Evolutionary conservation across 1,140 invertebrate genomes (phyloP), one percentile per base, ranked within the genome.

Genomic region (Xylocopa sonorina): DNA sequence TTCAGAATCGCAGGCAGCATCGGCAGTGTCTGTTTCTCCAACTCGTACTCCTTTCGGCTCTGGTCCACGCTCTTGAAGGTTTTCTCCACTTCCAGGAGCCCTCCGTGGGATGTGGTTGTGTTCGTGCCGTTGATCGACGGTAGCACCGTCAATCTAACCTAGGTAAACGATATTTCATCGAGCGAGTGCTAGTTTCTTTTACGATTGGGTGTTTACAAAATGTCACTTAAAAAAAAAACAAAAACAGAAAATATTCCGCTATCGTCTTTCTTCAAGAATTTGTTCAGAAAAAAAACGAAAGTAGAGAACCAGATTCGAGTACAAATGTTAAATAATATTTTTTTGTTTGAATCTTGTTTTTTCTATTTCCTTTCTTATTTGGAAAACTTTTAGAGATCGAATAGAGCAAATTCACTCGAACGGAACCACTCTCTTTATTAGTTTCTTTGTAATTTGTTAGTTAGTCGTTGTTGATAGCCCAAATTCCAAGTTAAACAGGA

Each of bases 71-170:
- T 93, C 78, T 95, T 93, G 89, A 95, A 95, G 29, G 95, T 95
- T 64, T 94, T 94, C 83, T 96, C 95, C 14, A 96, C 96, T 91
- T 97, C 95, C 55, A 96, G 90, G 38, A 97, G 90, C 18, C 96
- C 96, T 46, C 95, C 96, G 86, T 96, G 96, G 0, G 96, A 96
- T 14, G 95, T 95, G 1, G 96, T 96, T 1, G 92, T 94, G 83
- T 96, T 96, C 14, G 94, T 94, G 75, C 94, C 94, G 87, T 95
- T 94, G 34, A 94, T 87, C 24, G 95, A 93, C 46, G 96, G 96
- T 68, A 97, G 90, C 48, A 97, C 96, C 46, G 95, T 96, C 83
- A 97, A 91, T 78, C 94, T 93, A 57, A 97, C 94, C 83, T 94
- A 91, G 90, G 93, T 93, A 94, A 93, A 72, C 81, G 41, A 83